Percentiles rank a stretch among this genome's conserved stretches.
These are phyloP conservation scores for Psittacula cyanocephala DNA, from an alignment of 2,113 vertebrate species.

Conservation along the genomic window DNA sequence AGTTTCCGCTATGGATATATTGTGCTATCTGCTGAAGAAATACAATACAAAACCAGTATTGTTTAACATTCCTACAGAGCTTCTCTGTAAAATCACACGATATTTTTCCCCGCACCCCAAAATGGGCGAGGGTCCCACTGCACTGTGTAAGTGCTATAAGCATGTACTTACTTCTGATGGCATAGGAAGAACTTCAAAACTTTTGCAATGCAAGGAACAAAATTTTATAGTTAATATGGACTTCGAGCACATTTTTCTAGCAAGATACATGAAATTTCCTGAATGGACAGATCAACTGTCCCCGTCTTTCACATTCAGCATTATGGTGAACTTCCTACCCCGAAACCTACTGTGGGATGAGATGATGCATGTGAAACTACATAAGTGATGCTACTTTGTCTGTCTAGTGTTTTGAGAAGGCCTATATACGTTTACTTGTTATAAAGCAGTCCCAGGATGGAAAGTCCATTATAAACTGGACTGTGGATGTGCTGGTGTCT, in stretches of 20 bases:
- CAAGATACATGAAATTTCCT: background rate
- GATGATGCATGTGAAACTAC: background rate
- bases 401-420: background rate
- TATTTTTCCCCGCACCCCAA: background rate
- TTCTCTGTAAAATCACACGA: background rate
- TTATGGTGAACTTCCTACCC: background rate
- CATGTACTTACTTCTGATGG: rapidly evolving
- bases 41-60: background rate
- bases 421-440: background rate
- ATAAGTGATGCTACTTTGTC: background rate
- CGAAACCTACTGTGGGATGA: background rate
- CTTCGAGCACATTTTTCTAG: background rate
- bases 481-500: background rate
- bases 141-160: background rate
- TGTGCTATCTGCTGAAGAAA: background rate
- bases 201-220: background rate
- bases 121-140: background rate
- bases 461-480: background rate
- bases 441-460: background rate
- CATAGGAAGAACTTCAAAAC: background rate
- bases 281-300: background rate
- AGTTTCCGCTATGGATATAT: background rate
- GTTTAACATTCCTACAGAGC: background rate
- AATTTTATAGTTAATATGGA: background rate
- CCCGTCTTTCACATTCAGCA: background rate